These are phyloP conservation scores for Isichthys henryi DNA, from an alignment of 2,113 vertebrate genomes.

Conservation along the genomic window DNA sequence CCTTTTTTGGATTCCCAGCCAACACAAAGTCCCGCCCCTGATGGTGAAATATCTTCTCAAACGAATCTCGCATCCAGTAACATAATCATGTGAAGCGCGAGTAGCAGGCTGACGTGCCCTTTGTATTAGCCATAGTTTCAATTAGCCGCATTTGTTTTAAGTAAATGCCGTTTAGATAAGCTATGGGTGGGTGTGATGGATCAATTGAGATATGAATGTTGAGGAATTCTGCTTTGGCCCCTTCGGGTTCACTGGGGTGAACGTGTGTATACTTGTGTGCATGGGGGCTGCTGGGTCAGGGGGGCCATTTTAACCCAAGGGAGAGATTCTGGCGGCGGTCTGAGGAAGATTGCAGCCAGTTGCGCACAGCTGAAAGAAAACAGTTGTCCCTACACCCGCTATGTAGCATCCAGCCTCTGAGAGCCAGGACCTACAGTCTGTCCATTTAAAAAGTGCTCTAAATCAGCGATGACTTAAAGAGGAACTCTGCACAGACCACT, in stretches of 20 bases:
- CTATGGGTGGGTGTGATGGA: not conserved
- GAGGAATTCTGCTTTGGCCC: not conserved
- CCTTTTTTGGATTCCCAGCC: conserved; percentile 38
- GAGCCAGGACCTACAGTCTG: not conserved
- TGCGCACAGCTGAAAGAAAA: not conserved
- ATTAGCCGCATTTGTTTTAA: not conserved
- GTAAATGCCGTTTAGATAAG: not conserved
- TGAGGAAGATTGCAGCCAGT: not conserved
- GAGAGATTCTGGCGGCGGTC: not conserved
- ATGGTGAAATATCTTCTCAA: conserved; percentile 11
- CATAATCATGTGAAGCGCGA: not conserved
- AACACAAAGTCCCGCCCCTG: conserved; percentile 38
- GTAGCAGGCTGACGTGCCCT: not conserved
- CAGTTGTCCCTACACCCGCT: not conserved
- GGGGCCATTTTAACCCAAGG: not conserved
- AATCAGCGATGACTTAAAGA: not conserved
- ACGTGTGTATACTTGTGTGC: not conserved
- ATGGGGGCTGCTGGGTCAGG: not conserved
- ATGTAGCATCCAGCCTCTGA: not conserved
- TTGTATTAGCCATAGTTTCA: not conserved
- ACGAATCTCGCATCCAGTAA: conserved; percentile 17
- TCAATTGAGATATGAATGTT: not conserved
- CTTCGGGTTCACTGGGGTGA: not conserved
- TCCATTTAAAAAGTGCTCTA: conserved; percentile 7
- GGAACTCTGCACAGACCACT: not conserved